These are phyloP conservation scores for Heliopora coerulea DNA, from an alignment of 92 coral and sea anemone species.

Conservation along the genomic window DNA sequence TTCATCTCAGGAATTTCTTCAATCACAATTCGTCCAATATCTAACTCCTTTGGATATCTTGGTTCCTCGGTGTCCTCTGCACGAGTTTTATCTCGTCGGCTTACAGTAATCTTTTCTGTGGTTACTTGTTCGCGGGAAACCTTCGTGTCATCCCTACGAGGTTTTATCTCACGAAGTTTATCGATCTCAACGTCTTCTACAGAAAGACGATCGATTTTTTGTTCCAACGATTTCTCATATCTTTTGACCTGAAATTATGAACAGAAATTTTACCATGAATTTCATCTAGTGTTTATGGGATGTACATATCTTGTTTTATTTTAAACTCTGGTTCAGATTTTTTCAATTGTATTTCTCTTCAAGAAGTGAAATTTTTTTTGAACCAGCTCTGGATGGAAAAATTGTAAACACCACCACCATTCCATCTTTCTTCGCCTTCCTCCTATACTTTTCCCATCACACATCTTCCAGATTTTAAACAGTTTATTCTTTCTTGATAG, in stretches of 20 bases:
- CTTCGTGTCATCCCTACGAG: conserved; percentile 11
- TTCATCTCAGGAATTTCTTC: conserved; percentile 31
- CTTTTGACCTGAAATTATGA: neutral
- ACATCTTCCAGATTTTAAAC: too few relatives aligned
- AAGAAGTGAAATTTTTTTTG: too few relatives aligned
- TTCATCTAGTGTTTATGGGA: too few relatives aligned
- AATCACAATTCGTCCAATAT: conserved; percentile 35
- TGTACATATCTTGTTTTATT: too few relatives aligned
- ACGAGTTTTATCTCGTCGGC: neutral
- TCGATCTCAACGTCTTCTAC: neutral
- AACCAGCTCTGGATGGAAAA: too few relatives aligned
- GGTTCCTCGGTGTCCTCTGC: conserved; percentile 10
- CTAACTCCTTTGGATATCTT: conserved; percentile 5
- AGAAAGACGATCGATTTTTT: neutral
- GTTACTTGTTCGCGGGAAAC: neutral
- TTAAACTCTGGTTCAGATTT: too few relatives aligned
- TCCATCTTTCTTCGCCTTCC: too few relatives aligned
- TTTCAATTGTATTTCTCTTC: too few relatives aligned
- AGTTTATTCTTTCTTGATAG: too few relatives aligned
- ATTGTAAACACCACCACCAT: too few relatives aligned
- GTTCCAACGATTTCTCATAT: neutral
- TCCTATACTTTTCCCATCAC: too few relatives aligned
- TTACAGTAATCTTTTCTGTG: neutral
- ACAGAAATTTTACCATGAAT: too few relatives aligned
- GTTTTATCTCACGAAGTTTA: neutral